A percentile compares a stretch with the other conserved stretches of the same genome.
Conservation (phyloP, 2,888 invertebrate genomes). For the Pardosa pseudoannulata region DNA sequence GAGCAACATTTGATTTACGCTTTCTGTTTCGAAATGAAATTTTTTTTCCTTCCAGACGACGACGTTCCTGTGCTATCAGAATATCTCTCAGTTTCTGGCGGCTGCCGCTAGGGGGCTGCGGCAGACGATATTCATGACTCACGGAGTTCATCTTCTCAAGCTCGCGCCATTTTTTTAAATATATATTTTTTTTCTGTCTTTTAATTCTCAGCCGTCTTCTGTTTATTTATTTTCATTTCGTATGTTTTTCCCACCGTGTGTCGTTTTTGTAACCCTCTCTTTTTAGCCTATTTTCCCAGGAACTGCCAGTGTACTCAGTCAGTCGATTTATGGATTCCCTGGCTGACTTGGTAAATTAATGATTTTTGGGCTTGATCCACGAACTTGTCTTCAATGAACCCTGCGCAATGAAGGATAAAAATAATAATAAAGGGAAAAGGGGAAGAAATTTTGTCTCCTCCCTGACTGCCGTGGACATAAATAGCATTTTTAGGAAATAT, state of each 20-base stretch:
- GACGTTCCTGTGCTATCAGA: neutral
- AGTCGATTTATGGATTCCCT: conserved; percentile 32
- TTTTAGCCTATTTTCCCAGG: conserved; percentile 39
- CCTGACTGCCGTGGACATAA: conserved; percentile 39
- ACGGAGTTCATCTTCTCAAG: conserved; percentile 4
- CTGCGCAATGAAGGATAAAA: conserved; percentile 38
- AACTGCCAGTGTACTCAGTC: conserved; percentile 10
- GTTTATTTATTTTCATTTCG: conserved; percentile 45
- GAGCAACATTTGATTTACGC: neutral
- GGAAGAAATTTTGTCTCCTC: conserved; percentile 21
- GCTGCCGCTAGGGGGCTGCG: neutral
- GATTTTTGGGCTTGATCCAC: conserved; percentile 60
- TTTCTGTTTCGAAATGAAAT: conserved; percentile 8
- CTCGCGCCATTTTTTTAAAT: neutral
- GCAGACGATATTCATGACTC: conserved; percentile 12
- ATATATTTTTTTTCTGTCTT: no score
- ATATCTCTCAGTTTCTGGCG: neutral
- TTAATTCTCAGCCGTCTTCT: neutral
- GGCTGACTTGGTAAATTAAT: conserved; percentile 41
- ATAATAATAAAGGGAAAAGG: neutral
- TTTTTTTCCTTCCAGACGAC: neutral
- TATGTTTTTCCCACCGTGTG: neutral
- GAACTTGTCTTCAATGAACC: conserved; percentile 66
- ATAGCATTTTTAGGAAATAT: conserved; percentile 52
- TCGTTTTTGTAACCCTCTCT: conserved; percentile 34